Evolutionary conservation across 2,888 invertebrate genomes (phyloP), one percentile per base, ranked within the genome.

Genomic region (Timema cristinae): DNA sequence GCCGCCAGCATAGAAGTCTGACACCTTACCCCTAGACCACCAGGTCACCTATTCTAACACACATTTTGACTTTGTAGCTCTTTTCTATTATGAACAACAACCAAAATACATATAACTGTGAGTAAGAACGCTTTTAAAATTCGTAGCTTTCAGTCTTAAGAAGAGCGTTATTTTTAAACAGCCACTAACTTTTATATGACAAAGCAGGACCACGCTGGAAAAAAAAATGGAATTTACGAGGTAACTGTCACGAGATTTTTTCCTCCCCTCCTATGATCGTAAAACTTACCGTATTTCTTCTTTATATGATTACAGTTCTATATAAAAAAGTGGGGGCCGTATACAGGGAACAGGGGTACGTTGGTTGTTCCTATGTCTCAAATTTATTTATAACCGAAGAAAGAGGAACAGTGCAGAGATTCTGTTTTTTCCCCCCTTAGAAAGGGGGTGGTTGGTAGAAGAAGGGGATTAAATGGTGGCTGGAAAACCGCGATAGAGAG

Each of bases 231-330:
- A 71, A 71, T 71, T 68, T 71, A 71, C 67, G 71, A 66, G 66
- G 52, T 66, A 52, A 51, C 71, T 71, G 67, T 71, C 71, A 67
- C 32, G 51, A 54, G 59, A 47, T 10, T 13, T 32, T 32, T 32
- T 32, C 50, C 67, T 51, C 67, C 59, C 68, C 68, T 71, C 68
- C 71, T 68, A 71, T 71, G 68, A 71, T 71, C 71, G 71, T 72
- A 72, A 72, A 72, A 69, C 67, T 67, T 69, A 69, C 72, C 67
- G 67, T 69, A 67, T 72, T 72, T 69, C 70, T 71, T 68, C 71
- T 71, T 73, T 73, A 73, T 73, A 71, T 71, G 73, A 71, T 73
- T 73, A 73, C 73, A 56, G 50, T 66, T 51, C 71, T 71, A 73
- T 73, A 71, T 32, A 73, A 73, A 71, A 67, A 7, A 7, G 9